Percentiles rank a stretch among this genome's conserved stretches.
These are phyloP conservation scores for Diaphora mendica DNA, from an alignment of 2,888 invertebrate genomes.

Conservation along the genomic window DNA sequence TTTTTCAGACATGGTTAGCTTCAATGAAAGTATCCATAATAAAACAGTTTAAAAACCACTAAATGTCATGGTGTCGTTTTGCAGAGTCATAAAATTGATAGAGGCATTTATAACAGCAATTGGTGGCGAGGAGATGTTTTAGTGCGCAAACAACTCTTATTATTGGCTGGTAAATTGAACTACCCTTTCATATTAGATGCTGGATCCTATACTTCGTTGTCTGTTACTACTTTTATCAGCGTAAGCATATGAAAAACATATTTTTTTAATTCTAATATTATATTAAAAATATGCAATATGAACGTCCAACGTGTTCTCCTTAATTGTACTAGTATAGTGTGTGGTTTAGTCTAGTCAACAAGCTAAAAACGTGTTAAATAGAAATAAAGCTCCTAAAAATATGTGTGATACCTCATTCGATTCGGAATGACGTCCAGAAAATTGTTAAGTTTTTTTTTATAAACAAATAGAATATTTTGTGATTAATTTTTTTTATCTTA, in stretches of 20 bases:
- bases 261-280: neutral
- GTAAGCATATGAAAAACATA: slow-evolving; percentile 52
- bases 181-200: slow-evolving; percentile 58
- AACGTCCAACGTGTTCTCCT: too few species aligned
- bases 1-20: neutral
- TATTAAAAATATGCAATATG: neutral
- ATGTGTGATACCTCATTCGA: too few species aligned
- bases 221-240: slow-evolving; percentile 68
- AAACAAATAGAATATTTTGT: too few species aligned
- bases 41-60: neutral
- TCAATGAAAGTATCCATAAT: too few species aligned
- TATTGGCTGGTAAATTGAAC: slow-evolving; percentile 66
- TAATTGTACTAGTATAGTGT: too few species aligned
- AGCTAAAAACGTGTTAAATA: too few species aligned
- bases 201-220: slow-evolving; percentile 66
- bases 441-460: too few species aligned
- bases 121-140: slow-evolving; percentile 68
- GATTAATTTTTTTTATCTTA: too few species aligned
- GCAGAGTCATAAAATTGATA: slow-evolving; percentile 59
- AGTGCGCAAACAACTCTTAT: slow-evolving; percentile 53
- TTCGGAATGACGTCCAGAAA: too few species aligned
- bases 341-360: too few species aligned
- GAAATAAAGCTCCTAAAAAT: too few species aligned
- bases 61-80: neutral
- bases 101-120: slow-evolving; percentile 64